These are phyloP conservation scores for Polydesmus complanatus DNA, from an alignment of 2,888 invertebrate genomes.

Conservation along the genomic window DNA sequence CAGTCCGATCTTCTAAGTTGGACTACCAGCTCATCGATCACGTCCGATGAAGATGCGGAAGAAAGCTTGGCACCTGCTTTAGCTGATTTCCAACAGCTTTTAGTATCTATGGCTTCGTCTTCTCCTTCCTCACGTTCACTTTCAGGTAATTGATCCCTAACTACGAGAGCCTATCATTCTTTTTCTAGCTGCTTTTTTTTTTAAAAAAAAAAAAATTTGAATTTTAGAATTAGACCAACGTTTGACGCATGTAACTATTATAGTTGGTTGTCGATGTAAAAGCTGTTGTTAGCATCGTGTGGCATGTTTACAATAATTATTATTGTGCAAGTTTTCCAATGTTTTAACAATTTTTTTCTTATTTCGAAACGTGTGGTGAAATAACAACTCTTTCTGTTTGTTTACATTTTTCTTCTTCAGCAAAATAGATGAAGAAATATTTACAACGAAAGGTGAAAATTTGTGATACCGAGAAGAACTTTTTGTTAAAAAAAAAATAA, in stretches of 20 bases:
- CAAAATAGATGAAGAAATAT: neutral
- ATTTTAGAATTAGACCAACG: too few species aligned
- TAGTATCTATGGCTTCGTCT: conserved; percentile 31
- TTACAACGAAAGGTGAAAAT: neutral
- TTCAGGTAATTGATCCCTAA: neutral
- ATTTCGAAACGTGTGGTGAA: too few species aligned
- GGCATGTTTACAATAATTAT: too few species aligned
- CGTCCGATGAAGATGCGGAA: conserved; percentile 10
- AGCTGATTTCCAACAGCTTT: conserved; percentile 36
- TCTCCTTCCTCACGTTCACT: neutral
- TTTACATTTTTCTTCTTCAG: neutral
- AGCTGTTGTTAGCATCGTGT: too few species aligned
- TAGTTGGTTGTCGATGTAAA: too few species aligned
- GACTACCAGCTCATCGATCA: neutral
- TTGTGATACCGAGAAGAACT: neutral
- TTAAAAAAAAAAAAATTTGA: too few species aligned
- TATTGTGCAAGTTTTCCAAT: too few species aligned
- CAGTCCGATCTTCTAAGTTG: neutral
- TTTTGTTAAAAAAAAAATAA: too few species aligned
- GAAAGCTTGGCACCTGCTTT: conserved; percentile 36
- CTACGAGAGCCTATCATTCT: neutral
- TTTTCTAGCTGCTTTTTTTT: neutral
- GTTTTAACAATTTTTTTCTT: too few species aligned
- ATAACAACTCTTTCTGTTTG: neutral
- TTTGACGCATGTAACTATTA: too few species aligned